phyloP scores from a whole-genome alignment of 2,797 vertebrate genomes.

The Petrocephalus schoutedeni region DNA sequence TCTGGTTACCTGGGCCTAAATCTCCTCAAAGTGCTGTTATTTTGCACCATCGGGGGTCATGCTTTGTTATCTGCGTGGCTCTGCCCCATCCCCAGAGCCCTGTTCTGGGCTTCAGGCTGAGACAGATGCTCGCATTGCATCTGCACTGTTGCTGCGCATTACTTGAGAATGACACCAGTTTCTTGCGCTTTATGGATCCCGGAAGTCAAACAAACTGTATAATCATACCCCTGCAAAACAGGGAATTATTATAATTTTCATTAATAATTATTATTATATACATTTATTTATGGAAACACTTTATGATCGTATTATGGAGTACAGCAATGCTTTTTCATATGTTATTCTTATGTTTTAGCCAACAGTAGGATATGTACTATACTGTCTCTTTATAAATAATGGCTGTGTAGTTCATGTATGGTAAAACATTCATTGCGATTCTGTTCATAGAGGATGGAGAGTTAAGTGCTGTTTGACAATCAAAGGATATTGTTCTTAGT shows the following conservation, averaged over 20 bases:
- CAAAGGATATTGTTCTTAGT: slow-evolving; percentile 3
- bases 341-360: not conserved
- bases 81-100: not conserved
- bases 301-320: not conserved
- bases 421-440: not conserved
- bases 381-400: not conserved
- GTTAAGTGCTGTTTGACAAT: not conserved
- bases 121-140: not conserved
- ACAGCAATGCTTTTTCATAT: not conserved
- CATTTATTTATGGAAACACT: not conserved
- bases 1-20: not conserved
- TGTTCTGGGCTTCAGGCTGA: not conserved
- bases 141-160: not conserved
- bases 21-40: not conserved
- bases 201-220: not conserved
- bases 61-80: not conserved
- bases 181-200: not conserved
- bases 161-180: not conserved
- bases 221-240: not conserved
- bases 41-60: not conserved
- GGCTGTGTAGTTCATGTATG: not conserved
- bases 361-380: not conserved
- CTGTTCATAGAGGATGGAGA: not conserved
- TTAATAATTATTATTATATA: not conserved
- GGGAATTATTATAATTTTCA: not conserved